Evolutionary conservation across 2,888 invertebrate genomes (phyloP).

Genomic region (Melanophora roralis): DNA sequence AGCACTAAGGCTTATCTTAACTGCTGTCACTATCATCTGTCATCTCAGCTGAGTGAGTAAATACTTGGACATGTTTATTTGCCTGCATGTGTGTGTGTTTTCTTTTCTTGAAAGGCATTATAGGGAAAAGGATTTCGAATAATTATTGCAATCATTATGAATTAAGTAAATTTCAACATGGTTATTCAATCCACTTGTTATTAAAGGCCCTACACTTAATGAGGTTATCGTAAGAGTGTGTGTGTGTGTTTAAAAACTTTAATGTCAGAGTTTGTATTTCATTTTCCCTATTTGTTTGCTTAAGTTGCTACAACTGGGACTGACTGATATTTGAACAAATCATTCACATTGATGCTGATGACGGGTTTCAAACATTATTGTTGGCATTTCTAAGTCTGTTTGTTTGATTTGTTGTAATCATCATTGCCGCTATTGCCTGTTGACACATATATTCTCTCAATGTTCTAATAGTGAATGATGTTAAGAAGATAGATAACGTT

Average conservation of each 20-base stretch:
- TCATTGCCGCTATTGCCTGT: slow-evolving; percentile 19
- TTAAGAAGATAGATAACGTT: background rate
- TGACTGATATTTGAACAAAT: background rate
- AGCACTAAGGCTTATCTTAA: background rate
- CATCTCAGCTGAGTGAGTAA: background rate
- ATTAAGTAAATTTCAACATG: too few relatives aligned
- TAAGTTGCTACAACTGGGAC: background rate
- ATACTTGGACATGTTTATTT: too few relatives aligned
- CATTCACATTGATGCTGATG: background rate
- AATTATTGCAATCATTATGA: background rate
- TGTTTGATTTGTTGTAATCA: slow-evolving; percentile 35
- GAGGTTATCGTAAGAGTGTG: too few relatives aligned
- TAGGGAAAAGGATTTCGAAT: background rate
- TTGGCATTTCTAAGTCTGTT: background rate
- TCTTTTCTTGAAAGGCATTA: background rate
- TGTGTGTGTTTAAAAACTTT: background rate
- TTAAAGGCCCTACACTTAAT: too few relatives aligned
- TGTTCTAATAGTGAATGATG: background rate
- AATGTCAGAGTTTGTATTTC: background rate
- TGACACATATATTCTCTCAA: slow-evolving; percentile 28
- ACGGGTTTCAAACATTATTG: background rate
- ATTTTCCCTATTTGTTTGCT: background rate
- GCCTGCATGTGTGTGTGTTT: background rate
- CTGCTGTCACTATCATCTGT: slow-evolving; percentile 35
- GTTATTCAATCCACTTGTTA: too few relatives aligned